Percentiles rank a stretch among this genome's conserved stretches.
Conservation (phyloP, 64 coral and sea anemone genomes). For the Porites australiensis region DNA sequence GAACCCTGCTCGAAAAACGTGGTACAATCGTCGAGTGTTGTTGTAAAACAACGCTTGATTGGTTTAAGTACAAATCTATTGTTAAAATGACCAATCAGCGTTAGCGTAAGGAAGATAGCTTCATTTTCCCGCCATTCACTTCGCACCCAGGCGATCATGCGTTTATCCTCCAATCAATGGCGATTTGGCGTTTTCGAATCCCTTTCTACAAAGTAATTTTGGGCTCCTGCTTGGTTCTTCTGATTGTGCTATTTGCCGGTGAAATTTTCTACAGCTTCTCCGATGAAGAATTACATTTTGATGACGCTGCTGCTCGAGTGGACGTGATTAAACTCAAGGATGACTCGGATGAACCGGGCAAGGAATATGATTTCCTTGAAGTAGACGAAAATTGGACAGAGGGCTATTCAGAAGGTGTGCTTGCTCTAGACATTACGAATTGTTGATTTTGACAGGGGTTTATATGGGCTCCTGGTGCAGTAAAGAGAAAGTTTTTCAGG, state of each 20-base stretch:
- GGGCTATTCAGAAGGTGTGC: slow-evolving; percentile 72
- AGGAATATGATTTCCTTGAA: not conserved
- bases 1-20: slow-evolving; percentile 50
- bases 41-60: slow-evolving; percentile 32
- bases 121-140: slow-evolving; percentile 42
- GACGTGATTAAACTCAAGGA: not conserved
- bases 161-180: slow-evolving; percentile 51
- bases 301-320: not conserved
- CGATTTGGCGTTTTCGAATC: not conserved
- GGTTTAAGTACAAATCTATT: not conserved
- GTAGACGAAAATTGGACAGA: slow-evolving; percentile 77
- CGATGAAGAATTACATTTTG: not conserved
- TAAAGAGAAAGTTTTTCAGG: too few species aligned
- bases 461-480: not conserved
- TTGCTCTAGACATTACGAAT: not conserved
- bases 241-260: not conserved
- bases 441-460: not conserved
- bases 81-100: slow-evolving; percentile 39
- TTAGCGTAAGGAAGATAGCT: not conserved
- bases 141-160: not conserved
- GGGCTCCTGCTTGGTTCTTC: not conserved
- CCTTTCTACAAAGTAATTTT: not conserved
- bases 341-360: not conserved
- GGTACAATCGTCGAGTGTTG: slow-evolving; percentile 36
- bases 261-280: not conserved